A percentile compares a stretch with the other conserved stretches of the same genome.
phyloP scores from a whole-genome alignment of 2,797 vertebrate genomes.

The Thunnus albacares region DNA sequence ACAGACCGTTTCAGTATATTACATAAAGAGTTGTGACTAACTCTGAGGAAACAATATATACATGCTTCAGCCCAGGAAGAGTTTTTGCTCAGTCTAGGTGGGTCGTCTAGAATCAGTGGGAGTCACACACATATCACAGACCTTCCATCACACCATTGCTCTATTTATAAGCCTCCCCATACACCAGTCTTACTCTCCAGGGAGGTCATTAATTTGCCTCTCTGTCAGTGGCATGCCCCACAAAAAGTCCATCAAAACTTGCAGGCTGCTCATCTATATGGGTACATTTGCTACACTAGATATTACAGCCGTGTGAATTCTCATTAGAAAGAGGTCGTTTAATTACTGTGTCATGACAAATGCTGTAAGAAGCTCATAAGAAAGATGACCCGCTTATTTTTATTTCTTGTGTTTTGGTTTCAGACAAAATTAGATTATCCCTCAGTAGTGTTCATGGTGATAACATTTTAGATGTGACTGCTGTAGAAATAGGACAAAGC shows the following conservation, averaged over 20 bases:
- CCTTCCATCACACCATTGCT: slow-evolving; percentile 74
- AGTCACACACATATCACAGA: slow-evolving; percentile 71
- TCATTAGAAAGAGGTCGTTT: slow-evolving; percentile 63
- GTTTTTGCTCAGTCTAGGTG: slow-evolving; percentile 35
- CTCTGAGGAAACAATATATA: slow-evolving; percentile 19
- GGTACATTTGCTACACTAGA: slow-evolving; percentile 51
- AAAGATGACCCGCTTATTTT: slow-evolving; percentile 56
- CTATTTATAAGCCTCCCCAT: slow-evolving; percentile 80
- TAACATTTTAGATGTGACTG: slow-evolving; percentile 39
- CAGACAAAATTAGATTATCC: slow-evolving; percentile 39
- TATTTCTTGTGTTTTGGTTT: slow-evolving; percentile 41
- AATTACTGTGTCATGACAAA: slow-evolving; percentile 62
- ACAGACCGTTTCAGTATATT: background rate
- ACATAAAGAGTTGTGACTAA: background rate
- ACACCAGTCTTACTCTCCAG: slow-evolving; percentile 68
- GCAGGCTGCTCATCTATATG: slow-evolving; percentile 71
- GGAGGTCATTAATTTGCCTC: slow-evolving; percentile 84
- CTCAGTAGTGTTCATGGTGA: slow-evolving; percentile 20
- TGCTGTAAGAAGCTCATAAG: slow-evolving; percentile 18
- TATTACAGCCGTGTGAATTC: slow-evolving; percentile 52
- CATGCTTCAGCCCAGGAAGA: slow-evolving; percentile 30
- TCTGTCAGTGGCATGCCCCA: slow-evolving; percentile 79
- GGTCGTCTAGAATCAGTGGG: slow-evolving; percentile 63
- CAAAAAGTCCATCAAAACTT: slow-evolving; percentile 81
- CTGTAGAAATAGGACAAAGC: slow-evolving; percentile 45